Evolutionary conservation across 2,113 vertebrate species (phyloP).

Genomic region (Psittacula cyanocephala): DNA sequence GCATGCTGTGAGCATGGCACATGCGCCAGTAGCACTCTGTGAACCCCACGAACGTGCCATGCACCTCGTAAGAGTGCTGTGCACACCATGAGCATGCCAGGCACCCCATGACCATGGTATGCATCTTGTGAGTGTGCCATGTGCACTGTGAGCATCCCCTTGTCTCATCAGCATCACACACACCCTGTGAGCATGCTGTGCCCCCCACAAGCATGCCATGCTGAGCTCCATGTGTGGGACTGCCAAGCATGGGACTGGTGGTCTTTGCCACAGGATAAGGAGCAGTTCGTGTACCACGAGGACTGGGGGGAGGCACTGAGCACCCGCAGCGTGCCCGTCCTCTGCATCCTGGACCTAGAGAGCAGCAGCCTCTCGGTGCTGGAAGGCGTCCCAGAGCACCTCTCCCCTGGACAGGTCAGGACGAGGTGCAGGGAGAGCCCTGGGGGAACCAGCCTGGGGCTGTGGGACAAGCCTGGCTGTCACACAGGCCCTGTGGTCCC

Average conservation of each 20-base stretch:
- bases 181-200: neutral
- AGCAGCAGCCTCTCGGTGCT: conserved; percentile 85
- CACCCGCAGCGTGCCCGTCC: conserved; percentile 80
- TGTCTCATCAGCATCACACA: accelerated
- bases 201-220: neutral
- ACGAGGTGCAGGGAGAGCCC: accelerated
- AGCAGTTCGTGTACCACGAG: conserved; percentile 87
- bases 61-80: neutral
- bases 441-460: accelerated
- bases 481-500: conserved; percentile 92
- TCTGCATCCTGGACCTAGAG: conserved; percentile 89
- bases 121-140: neutral
- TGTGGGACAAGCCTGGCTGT: neutral
- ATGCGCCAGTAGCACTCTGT: too few relatives aligned
- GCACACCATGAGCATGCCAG: neutral
- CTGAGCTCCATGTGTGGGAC: neutral
- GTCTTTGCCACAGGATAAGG: conserved; percentile 73
- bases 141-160: neutral
- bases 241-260: accelerated
- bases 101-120: accelerated
- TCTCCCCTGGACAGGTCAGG: conserved; percentile 92
- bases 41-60: too few relatives aligned
- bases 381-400: conserved; percentile 84
- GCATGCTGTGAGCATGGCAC: neutral
- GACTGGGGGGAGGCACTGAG: conserved; percentile 91